phyloP scores from a whole-genome alignment of 2,113 vertebrate species.

The Gallinago jamesoni region DNA sequence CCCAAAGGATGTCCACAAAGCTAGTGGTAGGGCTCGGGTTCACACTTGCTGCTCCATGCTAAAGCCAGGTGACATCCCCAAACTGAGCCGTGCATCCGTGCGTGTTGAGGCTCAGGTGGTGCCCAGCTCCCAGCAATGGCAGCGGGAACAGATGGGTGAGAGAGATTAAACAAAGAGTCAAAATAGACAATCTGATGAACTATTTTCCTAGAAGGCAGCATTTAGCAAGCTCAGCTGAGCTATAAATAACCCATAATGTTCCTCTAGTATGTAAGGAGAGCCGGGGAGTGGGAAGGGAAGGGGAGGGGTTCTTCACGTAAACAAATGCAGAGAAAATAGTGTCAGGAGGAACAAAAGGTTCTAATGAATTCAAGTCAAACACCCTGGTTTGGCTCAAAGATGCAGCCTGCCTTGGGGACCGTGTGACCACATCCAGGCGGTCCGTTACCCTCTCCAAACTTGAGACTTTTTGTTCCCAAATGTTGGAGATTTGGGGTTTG shows the following conservation, averaged over 20 bases:
- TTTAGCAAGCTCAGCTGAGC: conserved; percentile 55
- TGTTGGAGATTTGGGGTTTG: not conserved
- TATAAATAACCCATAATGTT: conserved; percentile 58
- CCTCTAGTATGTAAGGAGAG: conserved; percentile 8
- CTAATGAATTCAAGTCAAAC: conserved; percentile 14
- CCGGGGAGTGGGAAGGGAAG: not conserved
- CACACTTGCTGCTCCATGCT: not conserved
- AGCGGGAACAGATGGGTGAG: not conserved
- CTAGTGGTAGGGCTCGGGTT: not conserved
- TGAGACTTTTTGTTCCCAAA: not conserved
- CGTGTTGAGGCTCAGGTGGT: fast-evolving
- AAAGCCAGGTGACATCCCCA: not conserved
- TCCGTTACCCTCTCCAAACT: not conserved
- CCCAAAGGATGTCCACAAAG: not conserved
- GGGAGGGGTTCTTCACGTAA: not conserved
- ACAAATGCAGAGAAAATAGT: conserved; percentile 22
- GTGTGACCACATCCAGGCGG: not conserved
- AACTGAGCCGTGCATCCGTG: fast-evolving
- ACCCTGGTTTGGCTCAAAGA: not conserved
- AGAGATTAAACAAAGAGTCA: conserved; percentile 27
- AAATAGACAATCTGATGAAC: conserved; percentile 49
- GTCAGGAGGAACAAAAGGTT: not conserved
- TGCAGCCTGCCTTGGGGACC: not conserved
- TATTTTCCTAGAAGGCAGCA: conserved; percentile 44
- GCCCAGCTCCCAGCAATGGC: not conserved